Base-by-base conservation (phyloP, 35 echinoderm and acorn worm genomes). In the Ophioderma brevispina region DNA sequence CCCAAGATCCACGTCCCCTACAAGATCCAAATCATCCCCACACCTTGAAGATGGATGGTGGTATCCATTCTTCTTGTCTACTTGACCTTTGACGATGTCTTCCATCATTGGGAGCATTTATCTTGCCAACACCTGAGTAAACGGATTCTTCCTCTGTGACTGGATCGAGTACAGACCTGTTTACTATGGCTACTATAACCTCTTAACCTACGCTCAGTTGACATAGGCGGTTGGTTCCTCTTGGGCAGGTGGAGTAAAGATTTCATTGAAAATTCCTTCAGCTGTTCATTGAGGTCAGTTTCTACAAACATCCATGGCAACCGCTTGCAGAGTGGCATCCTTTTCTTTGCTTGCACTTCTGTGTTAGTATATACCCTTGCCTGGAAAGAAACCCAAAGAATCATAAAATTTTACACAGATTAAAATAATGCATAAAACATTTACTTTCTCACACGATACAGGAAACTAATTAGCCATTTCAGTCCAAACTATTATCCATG, bases 321-420 rank as follows among this genome's bases (percentile, higher is more conserved):
- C 76, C 39, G 80, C 85, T 40, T 84, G 75, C 25, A 96, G 82
- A 13, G 89, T 38, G 10, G 80, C 34, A 63, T 96, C 94, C 15
- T 86, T 64, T 70, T 93, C 91, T 21, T 96, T 85, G 43, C 92
- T 96, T 85, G 43, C 92, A 96, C 75, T 96, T 92, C 40, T 93
- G 84, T 15, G 85, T 64, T 13, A 59, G 76, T 96, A 93, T 11
- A 89, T 1, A 96, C 87, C 75, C 93, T 96, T 19, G 94, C 94
- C 94, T 96, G 42, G 35, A 81, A 38, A 55, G 2, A 79, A 36
- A 21, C 36, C 31, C 14, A 70, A 76, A 39, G 40, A 39, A 80
- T 33, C 28, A 80, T 33, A 18, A n/a, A n/a, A n/a, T n/a, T n/a
- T n/a, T n/a, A n/a, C n/a, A n/a, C n/a, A n/a, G n/a, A n/a, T n/a